Percentiles rank a stretch among this genome's conserved stretches.
phyloP scores from a whole-genome alignment of 1,140 invertebrate species.

The Aphaenogaster rudis region DNA sequence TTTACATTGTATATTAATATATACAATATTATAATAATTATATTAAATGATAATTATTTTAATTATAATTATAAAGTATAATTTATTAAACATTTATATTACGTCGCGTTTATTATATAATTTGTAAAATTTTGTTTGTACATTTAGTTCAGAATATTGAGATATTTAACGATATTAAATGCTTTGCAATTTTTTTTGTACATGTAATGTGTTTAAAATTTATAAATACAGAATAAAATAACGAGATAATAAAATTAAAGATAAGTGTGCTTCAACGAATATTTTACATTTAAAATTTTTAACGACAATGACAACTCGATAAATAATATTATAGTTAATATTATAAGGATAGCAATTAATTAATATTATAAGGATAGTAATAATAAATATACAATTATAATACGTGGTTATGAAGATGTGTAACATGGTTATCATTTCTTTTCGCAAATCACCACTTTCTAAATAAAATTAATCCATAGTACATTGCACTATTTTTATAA shows the following conservation, averaged over 20 bases:
- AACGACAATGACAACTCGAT: not conserved
- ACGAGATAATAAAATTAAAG: not conserved
- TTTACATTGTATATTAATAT: not conserved
- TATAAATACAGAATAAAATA: constrained; percentile 7
- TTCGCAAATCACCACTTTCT: not conserved
- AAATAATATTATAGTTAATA: not conserved
- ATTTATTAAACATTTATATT: not conserved
- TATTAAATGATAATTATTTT: not conserved
- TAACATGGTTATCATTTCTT: not conserved
- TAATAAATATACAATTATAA: not conserved
- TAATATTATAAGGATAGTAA: constrained; percentile 1
- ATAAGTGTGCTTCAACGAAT: not conserved
- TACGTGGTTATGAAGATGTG: not conserved
- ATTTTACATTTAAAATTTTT: not conserved
- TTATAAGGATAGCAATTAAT: not conserved
- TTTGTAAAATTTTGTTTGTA: not conserved
- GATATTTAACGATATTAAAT: not conserved
- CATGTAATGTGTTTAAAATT: constrained; percentile 11
- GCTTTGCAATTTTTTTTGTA: constrained; percentile 1
- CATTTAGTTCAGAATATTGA: constrained; percentile 7
- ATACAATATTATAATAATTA: constrained; percentile 3
- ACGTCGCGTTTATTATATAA: not conserved
- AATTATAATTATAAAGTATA: not conserved
- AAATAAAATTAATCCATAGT: constrained; percentile 3
- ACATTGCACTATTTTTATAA: not conserved